Percentiles rank a stretch among this genome's conserved stretches.
These are phyloP conservation scores for Metaphire vulgaris DNA, from an alignment of 1,140 invertebrate genomes.

Conservation along the genomic window DNA sequence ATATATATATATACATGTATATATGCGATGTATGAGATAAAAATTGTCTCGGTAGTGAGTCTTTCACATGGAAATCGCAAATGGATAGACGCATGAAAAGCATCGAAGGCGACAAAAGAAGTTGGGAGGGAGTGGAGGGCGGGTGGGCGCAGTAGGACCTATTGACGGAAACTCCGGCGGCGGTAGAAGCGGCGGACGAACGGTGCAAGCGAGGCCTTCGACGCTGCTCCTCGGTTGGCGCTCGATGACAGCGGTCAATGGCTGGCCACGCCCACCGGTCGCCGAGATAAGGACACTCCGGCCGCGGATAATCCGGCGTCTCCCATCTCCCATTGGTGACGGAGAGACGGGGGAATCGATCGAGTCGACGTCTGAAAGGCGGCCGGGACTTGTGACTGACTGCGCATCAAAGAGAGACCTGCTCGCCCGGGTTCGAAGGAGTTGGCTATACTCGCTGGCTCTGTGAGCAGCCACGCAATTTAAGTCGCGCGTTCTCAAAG, in stretches of 20 bases:
- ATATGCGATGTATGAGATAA: too few relatives aligned
- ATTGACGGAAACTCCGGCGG: too few relatives aligned
- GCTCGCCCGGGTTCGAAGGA: too few relatives aligned
- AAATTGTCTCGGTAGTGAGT: too few relatives aligned
- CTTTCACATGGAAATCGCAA: too few relatives aligned
- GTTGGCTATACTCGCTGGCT: not conserved
- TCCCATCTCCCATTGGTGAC: not conserved
- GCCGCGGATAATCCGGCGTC: not conserved
- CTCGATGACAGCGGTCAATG: not conserved
- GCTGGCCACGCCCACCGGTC: not conserved
- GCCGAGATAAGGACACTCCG: not conserved
- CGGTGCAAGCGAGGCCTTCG: too few relatives aligned
- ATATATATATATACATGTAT: too few relatives aligned
- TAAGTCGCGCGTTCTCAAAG: slow-evolving; percentile 2
- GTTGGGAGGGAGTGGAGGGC: not conserved
- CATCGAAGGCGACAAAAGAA: not conserved
- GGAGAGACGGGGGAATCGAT: not conserved
- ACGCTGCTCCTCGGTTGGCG: too few relatives aligned
- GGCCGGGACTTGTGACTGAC: not conserved
- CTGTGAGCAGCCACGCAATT: not conserved
- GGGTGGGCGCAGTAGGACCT: not conserved
- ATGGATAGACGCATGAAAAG: not conserved
- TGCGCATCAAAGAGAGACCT: not conserved
- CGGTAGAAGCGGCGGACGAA: not conserved
- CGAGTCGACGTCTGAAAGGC: not conserved